Base-by-base conservation (phyloP, 92 coral and sea anemone genomes). In the Porites divaricata region DNA sequence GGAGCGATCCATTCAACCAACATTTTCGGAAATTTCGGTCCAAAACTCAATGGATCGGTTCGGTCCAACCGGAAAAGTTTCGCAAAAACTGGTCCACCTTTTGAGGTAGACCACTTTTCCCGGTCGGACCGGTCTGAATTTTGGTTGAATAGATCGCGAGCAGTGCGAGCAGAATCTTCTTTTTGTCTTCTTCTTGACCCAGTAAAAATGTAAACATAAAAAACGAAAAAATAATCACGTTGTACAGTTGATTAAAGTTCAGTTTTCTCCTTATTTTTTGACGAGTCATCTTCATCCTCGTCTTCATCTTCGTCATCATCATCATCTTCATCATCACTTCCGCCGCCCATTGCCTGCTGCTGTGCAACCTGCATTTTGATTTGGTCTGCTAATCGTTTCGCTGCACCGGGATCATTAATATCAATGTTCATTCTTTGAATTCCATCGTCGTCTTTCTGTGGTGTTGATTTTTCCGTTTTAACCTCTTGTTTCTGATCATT, bases 401-500 rank as follows among this genome's bases (percentile, higher is more conserved):
- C 99, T 9, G 99, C 92, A 57, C 85, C 93, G 11, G 98, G 95
- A 61, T 97, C 99, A 64, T 97, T 97, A 51, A 97, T 95, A 88
- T 97, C 93, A 51, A 95, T 95, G 81, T 95, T 91, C 88, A 92
- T 81, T 50, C 92, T 71, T 52, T 97, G 90, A 8, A 90, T 92
- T 0, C 98, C 99, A 62, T 91, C 95, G 66, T 83, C 87, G 35
- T 74, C 81, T 16, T 80, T 49, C 16, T 85, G 64, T 2, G 76
- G 57, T 12, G 45, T 35, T 35, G 70, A 19, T 12, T 56, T 24
- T 11, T 76, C 62, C 5, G 45, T 75, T 54, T 89, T 74, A 1
- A 90, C 61, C 17, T 90, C 63, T 75, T 93, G 97, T 70, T 91
- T 88, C 78, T 88, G 64, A 69, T 93, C 92, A 56, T 97, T 97